Conservation (phyloP, 2,888 invertebrate species). For the Zele albiditarsus region DNA sequence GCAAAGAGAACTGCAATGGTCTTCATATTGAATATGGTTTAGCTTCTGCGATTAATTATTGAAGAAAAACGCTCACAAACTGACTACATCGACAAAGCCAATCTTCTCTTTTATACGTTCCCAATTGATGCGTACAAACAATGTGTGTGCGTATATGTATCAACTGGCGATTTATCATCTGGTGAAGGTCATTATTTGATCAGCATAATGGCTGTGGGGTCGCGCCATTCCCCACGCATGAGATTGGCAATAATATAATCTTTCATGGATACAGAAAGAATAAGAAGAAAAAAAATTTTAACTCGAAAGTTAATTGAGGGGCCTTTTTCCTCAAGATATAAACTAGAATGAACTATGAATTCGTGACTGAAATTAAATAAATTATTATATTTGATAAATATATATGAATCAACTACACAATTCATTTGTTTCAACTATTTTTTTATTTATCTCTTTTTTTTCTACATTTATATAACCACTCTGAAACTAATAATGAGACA, state of each 20-base stretch:
- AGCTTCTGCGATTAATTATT: neutral
- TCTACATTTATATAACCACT: neutral
- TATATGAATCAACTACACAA: neutral
- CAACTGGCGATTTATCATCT: neutral
- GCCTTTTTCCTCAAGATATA: neutral
- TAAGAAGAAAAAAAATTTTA: neutral
- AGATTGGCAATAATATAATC: neutral
- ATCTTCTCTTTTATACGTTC: constrained; percentile 33
- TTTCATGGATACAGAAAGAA: neutral
- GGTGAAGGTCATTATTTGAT: constrained; percentile 7
- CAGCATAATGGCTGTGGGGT: neutral
- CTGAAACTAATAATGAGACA: neutral
- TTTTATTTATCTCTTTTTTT: neutral
- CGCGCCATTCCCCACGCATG: neutral
- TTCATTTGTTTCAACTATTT: neutral
- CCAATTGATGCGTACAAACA: neutral
- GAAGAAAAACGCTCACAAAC: constrained; percentile 9
- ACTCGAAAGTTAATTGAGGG: neutral
- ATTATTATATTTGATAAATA: neutral
- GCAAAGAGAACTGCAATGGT: constrained; percentile 50
- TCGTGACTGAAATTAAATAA: neutral
- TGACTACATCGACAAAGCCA: neutral
- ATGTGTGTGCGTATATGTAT: constrained; percentile 15
- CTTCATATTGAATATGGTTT: constrained; percentile 50
- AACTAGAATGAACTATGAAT: neutral